phyloP scores from a whole-genome alignment of 2,797 vertebrate species.

The Brachyalestes nurse region DNA sequence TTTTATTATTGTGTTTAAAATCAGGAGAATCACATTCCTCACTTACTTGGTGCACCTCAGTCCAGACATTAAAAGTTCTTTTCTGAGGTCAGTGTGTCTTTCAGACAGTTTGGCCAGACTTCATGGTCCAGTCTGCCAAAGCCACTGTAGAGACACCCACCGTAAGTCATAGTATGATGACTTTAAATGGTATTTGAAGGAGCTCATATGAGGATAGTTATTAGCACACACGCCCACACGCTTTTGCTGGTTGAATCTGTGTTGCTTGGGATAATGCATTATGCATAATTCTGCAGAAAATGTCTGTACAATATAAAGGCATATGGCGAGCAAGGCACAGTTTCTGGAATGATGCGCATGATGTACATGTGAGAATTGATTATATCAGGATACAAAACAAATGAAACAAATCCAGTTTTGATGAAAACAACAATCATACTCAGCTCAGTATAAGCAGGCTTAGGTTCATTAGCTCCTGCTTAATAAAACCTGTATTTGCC shows the following conservation, averaged over 20 bases:
- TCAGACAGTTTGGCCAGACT: slow-evolving; percentile 3
- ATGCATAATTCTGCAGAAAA: slow-evolving; percentile 13
- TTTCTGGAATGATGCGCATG: background rate
- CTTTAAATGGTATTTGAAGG: background rate
- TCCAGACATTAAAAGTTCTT: background rate
- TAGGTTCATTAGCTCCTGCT: background rate
- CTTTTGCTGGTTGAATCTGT: background rate
- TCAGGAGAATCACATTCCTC: background rate
- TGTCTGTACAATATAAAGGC: background rate
- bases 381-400: background rate
- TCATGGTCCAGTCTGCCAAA: background rate
- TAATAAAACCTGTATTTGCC: background rate
- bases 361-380: background rate
- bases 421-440: background rate
- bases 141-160: background rate
- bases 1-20: background rate
- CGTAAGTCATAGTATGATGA: background rate
- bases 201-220: background rate
- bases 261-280: slow-evolving; percentile 5
- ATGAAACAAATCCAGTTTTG: background rate
- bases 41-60: background rate
- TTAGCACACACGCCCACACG: background rate
- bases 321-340: background rate
- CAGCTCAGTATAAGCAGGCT: background rate
- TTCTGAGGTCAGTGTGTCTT: background rate